Evolutionary conservation across 2,113 vertebrate genomes (phyloP).

Genomic region (Phylloscopus whistleri): DNA sequence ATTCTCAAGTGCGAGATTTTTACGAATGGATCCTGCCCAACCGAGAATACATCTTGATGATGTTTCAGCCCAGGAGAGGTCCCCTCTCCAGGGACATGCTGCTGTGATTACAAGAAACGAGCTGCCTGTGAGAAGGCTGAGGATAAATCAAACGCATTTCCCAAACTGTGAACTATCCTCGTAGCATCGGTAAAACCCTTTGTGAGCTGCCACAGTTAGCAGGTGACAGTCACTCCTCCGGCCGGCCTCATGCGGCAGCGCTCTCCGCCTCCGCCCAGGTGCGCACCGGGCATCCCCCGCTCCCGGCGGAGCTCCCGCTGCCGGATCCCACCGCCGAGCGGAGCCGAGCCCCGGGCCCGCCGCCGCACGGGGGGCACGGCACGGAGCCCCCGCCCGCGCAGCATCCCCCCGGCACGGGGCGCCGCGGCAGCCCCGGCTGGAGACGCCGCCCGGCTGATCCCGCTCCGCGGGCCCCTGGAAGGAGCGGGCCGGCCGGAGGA

Average conservation of each 20-base stretch:
- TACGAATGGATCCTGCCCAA: background rate
- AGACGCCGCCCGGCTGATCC: background rate
- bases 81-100: background rate
- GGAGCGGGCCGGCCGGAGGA: background rate
- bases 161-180: background rate
- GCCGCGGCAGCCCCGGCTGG: too few species aligned
- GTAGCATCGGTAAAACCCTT: background rate
- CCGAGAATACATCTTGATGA: background rate
- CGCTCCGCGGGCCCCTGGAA: background rate
- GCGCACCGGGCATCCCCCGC: accelerated
- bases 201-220: too few species aligned
- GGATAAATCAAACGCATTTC: background rate
- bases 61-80: background rate
- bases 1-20: background rate
- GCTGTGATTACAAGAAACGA: background rate
- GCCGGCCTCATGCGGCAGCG: background rate
- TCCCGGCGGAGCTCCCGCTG: background rate
- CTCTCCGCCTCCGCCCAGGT: accelerated
- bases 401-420: background rate
- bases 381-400: background rate
- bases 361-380: background rate
- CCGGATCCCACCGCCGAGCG: background rate
- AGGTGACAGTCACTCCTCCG: background rate
- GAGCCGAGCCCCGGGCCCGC: background rate
- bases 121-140: background rate